These are phyloP conservation scores for Pavo muticus DNA, from an alignment of 2,113 vertebrate genomes.

Conservation along the genomic window DNA sequence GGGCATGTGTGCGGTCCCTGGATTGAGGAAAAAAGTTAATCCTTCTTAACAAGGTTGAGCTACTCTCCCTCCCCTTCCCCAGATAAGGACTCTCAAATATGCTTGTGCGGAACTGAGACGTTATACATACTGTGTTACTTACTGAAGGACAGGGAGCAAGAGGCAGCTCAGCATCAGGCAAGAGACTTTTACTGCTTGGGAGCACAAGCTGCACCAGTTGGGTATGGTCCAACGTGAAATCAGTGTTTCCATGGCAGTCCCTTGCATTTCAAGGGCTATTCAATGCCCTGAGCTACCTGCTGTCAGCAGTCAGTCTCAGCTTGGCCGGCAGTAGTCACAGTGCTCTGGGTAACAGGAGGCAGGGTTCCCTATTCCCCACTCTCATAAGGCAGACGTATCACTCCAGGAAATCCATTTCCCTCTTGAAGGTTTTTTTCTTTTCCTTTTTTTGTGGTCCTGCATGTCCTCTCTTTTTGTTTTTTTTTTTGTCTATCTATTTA, in stretches of 20 bases:
- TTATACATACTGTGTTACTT: background rate
- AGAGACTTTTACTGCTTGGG: slow-evolving; percentile 4
- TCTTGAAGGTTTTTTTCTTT: background rate
- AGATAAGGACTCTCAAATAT: background rate
- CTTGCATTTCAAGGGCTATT: background rate
- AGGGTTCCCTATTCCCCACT: slow-evolving; percentile 17
- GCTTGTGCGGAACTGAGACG: fast-evolving
- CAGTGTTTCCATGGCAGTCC: slow-evolving; percentile 11
- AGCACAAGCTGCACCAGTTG: slow-evolving; percentile 19
- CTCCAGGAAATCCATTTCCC: background rate
- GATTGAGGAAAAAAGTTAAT: background rate
- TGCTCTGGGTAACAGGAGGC: slow-evolving; percentile 22
- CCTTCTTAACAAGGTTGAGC: background rate
- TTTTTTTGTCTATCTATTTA: slow-evolving; percentile 57
- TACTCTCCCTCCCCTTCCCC: background rate
- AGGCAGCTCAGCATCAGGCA: background rate
- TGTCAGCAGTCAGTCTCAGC: background rate
- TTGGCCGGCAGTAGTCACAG: slow-evolving; percentile 30
- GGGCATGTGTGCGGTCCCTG: background rate
- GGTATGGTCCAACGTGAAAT: background rate
- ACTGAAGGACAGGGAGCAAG: background rate
- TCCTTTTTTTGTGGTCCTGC: background rate
- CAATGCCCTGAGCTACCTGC: background rate
- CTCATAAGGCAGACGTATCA: background rate
- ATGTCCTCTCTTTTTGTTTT: slow-evolving; percentile 34